A percentile compares a stretch with the other conserved stretches of the same genome.
These are phyloP conservation scores for Cynaeus angustus DNA, from an alignment of 2,888 invertebrate genomes.

Conservation along the genomic window DNA sequence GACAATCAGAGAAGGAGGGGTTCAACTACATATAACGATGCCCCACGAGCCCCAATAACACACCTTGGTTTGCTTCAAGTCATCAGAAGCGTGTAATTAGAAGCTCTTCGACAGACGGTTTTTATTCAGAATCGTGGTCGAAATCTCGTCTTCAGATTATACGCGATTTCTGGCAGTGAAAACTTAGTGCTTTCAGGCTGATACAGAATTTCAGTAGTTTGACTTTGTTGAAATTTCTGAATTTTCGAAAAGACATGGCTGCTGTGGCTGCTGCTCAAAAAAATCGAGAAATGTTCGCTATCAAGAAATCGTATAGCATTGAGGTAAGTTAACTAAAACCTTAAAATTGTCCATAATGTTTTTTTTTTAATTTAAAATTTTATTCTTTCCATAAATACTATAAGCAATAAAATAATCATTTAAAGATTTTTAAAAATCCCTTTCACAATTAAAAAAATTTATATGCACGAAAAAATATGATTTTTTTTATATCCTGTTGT, in stretches of 20 bases:
- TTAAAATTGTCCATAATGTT: background rate
- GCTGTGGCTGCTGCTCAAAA: slow-evolving; percentile 94
- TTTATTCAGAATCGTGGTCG: slow-evolving; percentile 75
- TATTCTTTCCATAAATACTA: background rate
- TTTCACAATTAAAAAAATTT: no score
- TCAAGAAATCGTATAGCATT: slow-evolving; percentile 97
- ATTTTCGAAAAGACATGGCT: slow-evolving; percentile 74
- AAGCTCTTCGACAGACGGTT: slow-evolving; percentile 68
- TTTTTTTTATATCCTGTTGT: no score
- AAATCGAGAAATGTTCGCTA: slow-evolving; percentile 97
- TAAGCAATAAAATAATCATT: no score
- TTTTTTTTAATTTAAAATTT: background rate
- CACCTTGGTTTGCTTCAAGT: slow-evolving; percentile 67
- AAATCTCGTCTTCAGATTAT: slow-evolving; percentile 71
- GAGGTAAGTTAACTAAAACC: slow-evolving; percentile 81
- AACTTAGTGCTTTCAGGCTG: slow-evolving; percentile 68
- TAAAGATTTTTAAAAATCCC: no score
- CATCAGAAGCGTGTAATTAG: slow-evolving; percentile 64
- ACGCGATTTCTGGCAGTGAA: slow-evolving; percentile 68
- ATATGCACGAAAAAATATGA: no score
- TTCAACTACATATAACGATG: slow-evolving; percentile 68
- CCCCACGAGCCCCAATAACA: slow-evolving; percentile 64
- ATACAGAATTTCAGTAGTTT: slow-evolving; percentile 50
- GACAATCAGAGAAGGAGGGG: slow-evolving; percentile 68
- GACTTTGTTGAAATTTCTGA: slow-evolving; percentile 56